phyloP scores from a whole-genome alignment of 2,113 vertebrate species.

The Shinisaurus crocodilurus region DNA sequence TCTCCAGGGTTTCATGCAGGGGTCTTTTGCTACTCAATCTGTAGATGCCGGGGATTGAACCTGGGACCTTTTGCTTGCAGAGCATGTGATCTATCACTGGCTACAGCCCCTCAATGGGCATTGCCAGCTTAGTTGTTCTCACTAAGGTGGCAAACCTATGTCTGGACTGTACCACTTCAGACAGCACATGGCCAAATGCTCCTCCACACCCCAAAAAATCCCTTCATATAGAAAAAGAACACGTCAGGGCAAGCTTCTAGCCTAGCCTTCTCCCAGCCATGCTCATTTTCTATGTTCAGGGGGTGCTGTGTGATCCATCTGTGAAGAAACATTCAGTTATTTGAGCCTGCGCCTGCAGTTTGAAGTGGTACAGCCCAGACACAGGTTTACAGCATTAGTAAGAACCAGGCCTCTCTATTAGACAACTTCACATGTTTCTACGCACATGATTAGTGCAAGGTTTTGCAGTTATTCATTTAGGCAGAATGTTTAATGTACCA shows the following conservation, averaged over 20 bases:
- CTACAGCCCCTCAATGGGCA: too few relatives aligned
- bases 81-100: neutral
- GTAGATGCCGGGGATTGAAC: neutral
- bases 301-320: neutral
- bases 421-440: too few relatives aligned
- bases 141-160: too few relatives aligned
- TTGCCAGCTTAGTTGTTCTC: too few relatives aligned
- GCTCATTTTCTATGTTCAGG: neutral
- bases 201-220: neutral
- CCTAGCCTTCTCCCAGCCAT: too few relatives aligned
- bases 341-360: too few relatives aligned
- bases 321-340: neutral
- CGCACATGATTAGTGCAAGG: neutral
- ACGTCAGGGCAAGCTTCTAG: neutral
- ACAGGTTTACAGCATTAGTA: neutral
- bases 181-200: too few relatives aligned
- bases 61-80: neutral
- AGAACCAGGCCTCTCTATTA: neutral
- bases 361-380: neutral
- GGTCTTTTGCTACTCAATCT: neutral
- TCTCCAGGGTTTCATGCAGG: neutral
- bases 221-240: neutral
- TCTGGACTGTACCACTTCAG: too few relatives aligned
- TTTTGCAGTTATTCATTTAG: neutral
- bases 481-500: neutral